Percentiles rank a stretch among this genome's conserved stretches.
Evolutionary conservation across 2,888 invertebrate genomes (phyloP).

Genomic region (Callosobruchus maculatus): DNA sequence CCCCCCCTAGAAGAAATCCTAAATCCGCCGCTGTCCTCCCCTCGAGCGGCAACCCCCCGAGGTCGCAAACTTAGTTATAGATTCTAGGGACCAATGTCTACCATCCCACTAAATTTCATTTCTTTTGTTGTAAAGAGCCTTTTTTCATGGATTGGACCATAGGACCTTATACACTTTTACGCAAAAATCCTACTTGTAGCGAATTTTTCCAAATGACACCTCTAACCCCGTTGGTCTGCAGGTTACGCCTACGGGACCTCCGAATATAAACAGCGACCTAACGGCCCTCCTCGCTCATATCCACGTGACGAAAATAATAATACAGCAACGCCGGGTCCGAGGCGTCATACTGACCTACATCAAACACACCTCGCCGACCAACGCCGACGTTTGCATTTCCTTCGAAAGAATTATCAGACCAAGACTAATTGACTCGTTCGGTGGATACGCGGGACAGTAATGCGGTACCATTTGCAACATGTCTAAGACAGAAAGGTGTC

Average conservation of each 20-base stretch:
- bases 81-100: too few relatives aligned
- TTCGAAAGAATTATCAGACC: slow-evolving; percentile 13
- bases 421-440: slow-evolving; percentile 8
- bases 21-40: too few relatives aligned
- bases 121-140: too few relatives aligned
- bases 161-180: not conserved
- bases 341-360: slow-evolving; percentile 13
- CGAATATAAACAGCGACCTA: not conserved
- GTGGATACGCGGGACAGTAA: not conserved
- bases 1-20: too few relatives aligned
- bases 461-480: not conserved
- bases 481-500: slow-evolving; percentile 16
- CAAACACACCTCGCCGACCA: not conserved
- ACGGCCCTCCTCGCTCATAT: not conserved
- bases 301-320: slow-evolving; percentile 8
- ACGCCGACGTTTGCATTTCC: not conserved
- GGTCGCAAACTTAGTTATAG: too few relatives aligned
- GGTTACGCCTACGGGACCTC: not conserved
- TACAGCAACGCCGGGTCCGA: not conserved
- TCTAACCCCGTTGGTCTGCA: not conserved
- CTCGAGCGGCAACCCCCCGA: too few relatives aligned
- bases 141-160: too few relatives aligned
- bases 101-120: too few relatives aligned
- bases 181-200: not conserved
- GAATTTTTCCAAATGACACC: not conserved